These are phyloP conservation scores for Argyrosomus regius DNA, from an alignment of 2,797 vertebrate genomes.

Conservation along the genomic window DNA sequence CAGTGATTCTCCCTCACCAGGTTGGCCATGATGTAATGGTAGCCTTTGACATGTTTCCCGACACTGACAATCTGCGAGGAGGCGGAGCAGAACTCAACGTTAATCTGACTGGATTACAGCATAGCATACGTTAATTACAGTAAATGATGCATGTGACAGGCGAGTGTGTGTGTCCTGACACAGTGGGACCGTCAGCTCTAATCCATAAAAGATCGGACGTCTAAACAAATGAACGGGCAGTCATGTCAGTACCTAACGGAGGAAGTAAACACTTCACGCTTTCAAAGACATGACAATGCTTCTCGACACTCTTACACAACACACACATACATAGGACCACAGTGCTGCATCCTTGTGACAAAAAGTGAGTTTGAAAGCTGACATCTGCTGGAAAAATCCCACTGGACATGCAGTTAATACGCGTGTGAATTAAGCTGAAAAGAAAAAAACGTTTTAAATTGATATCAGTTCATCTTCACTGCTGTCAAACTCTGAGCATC, in stretches of 20 bases:
- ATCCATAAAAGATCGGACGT: slow-evolving; percentile 53
- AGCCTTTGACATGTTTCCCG: slow-evolving; percentile 96
- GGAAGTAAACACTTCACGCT: slow-evolving; percentile 55
- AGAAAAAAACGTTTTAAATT: slow-evolving; percentile 15
- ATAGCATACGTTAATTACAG: slow-evolving; percentile 60
- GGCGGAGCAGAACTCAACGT: slow-evolving; percentile 54
- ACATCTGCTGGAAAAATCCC: slow-evolving; percentile 64
- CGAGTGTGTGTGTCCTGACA: slow-evolving; percentile 28
- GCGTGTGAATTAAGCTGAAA: slow-evolving; percentile 29
- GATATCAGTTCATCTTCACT: slow-evolving; percentile 17
- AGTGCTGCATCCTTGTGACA: slow-evolving; percentile 39
- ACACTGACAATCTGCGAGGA: slow-evolving; percentile 93
- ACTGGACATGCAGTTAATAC: slow-evolving; percentile 55
- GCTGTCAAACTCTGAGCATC: slow-evolving; percentile 3
- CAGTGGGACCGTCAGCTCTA: slow-evolving; percentile 19
- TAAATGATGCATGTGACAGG: slow-evolving; percentile 61
- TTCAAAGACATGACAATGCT: slow-evolving; percentile 44
- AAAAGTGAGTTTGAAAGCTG: slow-evolving; percentile 65
- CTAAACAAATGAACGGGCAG: slow-evolving; percentile 61
- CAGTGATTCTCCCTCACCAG: slow-evolving; percentile 87
- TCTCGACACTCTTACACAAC: slow-evolving; percentile 6
- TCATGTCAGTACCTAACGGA: slow-evolving; percentile 12
- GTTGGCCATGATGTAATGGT: slow-evolving; percentile 98
- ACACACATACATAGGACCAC: neutral
- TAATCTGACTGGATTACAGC: slow-evolving; percentile 70